Percentiles rank a stretch among this genome's conserved stretches.
phyloP scores from a whole-genome alignment of 2,797 vertebrate genomes.

The Scolopax rusticola region DNA sequence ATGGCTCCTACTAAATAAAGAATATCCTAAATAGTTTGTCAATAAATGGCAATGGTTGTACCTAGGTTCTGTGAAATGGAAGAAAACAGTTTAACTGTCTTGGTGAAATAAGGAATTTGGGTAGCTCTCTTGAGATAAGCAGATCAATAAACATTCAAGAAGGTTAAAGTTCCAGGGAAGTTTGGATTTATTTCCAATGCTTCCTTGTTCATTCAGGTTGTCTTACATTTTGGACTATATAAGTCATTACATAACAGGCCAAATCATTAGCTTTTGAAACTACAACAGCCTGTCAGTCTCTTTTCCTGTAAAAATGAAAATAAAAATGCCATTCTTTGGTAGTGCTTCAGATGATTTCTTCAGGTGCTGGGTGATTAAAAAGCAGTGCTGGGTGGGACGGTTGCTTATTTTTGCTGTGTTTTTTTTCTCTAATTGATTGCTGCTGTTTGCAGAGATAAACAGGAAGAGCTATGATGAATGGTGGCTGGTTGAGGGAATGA shows the following conservation, averaged over 20 bases:
- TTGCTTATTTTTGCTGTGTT: background rate
- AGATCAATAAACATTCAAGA: background rate
- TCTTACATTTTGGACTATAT: background rate
- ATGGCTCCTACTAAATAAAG: background rate
- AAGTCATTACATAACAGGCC: background rate
- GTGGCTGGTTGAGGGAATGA: background rate
- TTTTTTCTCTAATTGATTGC: background rate
- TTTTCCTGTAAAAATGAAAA: background rate
- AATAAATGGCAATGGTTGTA: background rate
- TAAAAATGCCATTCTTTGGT: background rate
- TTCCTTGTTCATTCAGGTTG: background rate
- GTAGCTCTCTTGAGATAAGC: background rate
- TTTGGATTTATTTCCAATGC: background rate
- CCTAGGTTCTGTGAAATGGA: background rate
- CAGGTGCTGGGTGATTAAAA: background rate
- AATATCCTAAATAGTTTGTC: background rate
- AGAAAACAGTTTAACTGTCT: background rate
- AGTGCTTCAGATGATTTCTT: background rate
- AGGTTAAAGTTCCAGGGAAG: background rate
- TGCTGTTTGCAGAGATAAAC: background rate
- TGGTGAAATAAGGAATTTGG: background rate
- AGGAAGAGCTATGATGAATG: background rate
- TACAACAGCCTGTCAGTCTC: background rate
- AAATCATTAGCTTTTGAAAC: background rate
- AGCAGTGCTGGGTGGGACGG: background rate